Percentiles rank a stretch among this genome's conserved stretches.
These are phyloP conservation scores for Cordilura impudica DNA, from an alignment of 2,888 invertebrate species.

Conservation along the genomic window DNA sequence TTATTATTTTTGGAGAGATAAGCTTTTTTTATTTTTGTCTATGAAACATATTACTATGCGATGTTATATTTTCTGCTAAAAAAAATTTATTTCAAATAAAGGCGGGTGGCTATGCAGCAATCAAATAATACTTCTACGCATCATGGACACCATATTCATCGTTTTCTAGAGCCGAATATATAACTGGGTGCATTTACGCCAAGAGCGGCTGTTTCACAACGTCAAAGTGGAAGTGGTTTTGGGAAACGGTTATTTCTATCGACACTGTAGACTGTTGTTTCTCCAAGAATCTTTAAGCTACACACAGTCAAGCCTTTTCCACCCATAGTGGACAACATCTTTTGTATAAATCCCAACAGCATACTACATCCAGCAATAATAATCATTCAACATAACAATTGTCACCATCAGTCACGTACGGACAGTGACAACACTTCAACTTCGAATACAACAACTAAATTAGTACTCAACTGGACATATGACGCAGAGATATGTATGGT, in stretches of 20 bases:
- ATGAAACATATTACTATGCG: too few relatives aligned
- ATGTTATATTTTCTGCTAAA: too few relatives aligned
- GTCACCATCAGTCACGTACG: slow-evolving; percentile 36
- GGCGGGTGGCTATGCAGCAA: slow-evolving; percentile 81
- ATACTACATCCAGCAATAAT: slow-evolving; percentile 68
- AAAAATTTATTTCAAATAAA: too few relatives aligned
- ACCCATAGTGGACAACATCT: slow-evolving; percentile 68
- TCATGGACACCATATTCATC: slow-evolving; percentile 51
- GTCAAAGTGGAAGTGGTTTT: too few relatives aligned
- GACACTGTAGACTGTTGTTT: slow-evolving; percentile 74
- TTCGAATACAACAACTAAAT: slow-evolving; percentile 79
- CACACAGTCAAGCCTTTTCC: slow-evolving; percentile 74
- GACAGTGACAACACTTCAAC: slow-evolving; percentile 57
- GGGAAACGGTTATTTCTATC: slow-evolving; percentile 62
- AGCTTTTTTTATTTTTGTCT: too few relatives aligned
- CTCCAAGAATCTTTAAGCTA: slow-evolving; percentile 75
- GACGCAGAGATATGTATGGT: slow-evolving; percentile 92
- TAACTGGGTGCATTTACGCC: slow-evolving; percentile 73
- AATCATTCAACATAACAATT: slow-evolving; percentile 57
- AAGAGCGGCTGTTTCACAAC: too few relatives aligned
- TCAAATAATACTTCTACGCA: slow-evolving; percentile 67
- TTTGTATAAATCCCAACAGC: slow-evolving; percentile 55
- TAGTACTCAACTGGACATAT: slow-evolving; percentile 89
- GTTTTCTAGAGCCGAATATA: slow-evolving; percentile 65
- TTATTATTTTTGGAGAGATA: too few relatives aligned